phyloP scores from a whole-genome alignment of 2,888 invertebrate genomes.

The Apotomis betuletana region DNA sequence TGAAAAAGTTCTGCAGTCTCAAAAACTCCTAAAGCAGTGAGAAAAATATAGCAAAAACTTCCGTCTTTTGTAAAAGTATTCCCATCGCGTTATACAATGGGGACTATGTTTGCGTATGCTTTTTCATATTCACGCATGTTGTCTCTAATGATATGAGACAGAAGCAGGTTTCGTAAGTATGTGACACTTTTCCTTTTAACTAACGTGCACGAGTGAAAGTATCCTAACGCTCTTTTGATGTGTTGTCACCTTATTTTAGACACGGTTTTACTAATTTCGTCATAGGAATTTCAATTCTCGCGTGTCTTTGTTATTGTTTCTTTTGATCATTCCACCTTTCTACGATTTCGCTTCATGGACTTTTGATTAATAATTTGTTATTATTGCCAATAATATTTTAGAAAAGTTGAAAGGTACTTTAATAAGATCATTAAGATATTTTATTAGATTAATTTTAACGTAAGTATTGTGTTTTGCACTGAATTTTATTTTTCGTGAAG shows the following conservation, averaged over 20 bases:
- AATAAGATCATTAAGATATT: too few relatives aligned
- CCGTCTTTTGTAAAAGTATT: conserved; percentile 39
- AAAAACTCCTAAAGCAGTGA: conserved; percentile 30
- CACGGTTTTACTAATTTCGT: conserved; percentile 29
- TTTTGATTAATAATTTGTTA: too few relatives aligned
- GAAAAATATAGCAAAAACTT: conserved; percentile 40
- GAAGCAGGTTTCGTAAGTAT: conserved; percentile 56
- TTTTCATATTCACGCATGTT: conserved; percentile 44
- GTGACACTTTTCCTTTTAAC: conserved; percentile 70
- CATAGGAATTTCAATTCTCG: conserved; percentile 19
- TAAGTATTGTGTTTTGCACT: too few relatives aligned
- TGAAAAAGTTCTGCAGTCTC: conserved; percentile 39
- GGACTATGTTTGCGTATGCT: conserved; percentile 34
- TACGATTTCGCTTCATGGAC: too few relatives aligned
- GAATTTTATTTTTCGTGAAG: too few relatives aligned
- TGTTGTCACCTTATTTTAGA: conserved; percentile 47
- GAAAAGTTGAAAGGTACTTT: too few relatives aligned
- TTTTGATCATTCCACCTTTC: too few relatives aligned
- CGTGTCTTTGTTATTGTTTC: conserved; percentile 7
- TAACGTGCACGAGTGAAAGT: conserved; percentile 53
- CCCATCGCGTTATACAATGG: conserved; percentile 35
- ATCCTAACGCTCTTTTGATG: conserved; percentile 50
- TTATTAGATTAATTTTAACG: too few relatives aligned
- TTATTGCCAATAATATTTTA: too few relatives aligned
- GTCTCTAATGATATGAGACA: conserved; percentile 50